Base-by-base conservation (phyloP, 2,113 vertebrate species). In the Lamprotornis superbus region DNA sequence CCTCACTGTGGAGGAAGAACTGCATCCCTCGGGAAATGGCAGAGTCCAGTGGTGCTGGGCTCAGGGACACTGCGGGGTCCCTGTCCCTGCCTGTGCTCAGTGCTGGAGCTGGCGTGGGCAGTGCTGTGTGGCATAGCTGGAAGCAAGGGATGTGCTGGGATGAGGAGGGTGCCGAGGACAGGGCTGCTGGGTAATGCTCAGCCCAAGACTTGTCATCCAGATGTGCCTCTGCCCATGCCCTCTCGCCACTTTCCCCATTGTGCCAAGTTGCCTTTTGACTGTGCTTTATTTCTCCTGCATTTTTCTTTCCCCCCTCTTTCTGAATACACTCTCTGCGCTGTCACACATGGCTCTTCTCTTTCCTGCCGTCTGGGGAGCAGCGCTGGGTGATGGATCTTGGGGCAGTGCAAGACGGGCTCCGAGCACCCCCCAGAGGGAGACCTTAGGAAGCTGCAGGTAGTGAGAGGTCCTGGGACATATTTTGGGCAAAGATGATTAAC, bases 261-360 rank as follows among this genome's bases (percentile, higher is more conserved):
- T 73, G 39, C 78, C 35, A 9, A 80, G 76, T 69, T 90, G 87
- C 80, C 93, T 95, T 95, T 79, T 0, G 28, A 90, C 93, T 88
- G 40, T 83, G 92, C 91, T 94, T 91, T 61, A 39, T 87, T 91
- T 94, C 73, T 92, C 28, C 52, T 82, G 76, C 17, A 0, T 63
- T 86, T 69, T 79, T 47, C 25, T 42, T 39, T 16, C 2, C 0
- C 1, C 12, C 8, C 35, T 56, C 63, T 70, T 57, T 96, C 92
- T 87, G 70, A 97, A 95, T 97, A 97, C 89, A 95, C 74, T 86
- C 61, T 81, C 87, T 94, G 83, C n/a, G 17, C 93, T 90, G 84
- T 92, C 91, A 61, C 35, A 25, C 63, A 30, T 65, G 93, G 23
- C 63, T 96, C 65, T 75, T 94, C 90, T 96, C 86, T 89, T 96